Evolutionary conservation across 2,888 invertebrate species (phyloP).

Genomic region (Thecocarcelia acutangulata): DNA sequence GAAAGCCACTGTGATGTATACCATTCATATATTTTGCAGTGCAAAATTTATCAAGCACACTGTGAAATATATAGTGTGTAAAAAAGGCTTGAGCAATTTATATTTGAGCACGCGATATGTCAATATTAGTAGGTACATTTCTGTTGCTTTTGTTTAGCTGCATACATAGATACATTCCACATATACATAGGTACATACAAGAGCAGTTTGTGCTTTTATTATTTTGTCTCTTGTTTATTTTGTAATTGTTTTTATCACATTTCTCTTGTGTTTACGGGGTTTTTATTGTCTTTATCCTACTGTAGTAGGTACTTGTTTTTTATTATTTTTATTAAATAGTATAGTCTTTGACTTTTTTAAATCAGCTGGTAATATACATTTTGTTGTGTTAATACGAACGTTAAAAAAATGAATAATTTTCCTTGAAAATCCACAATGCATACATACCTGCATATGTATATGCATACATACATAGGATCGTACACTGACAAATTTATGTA

Average conservation of each 20-base stretch:
- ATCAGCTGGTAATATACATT: constrained; percentile 52
- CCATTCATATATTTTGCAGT: too few species aligned
- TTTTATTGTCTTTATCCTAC: not conserved
- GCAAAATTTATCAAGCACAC: too few species aligned
- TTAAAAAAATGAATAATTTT: not conserved
- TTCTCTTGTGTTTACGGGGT: not conserved
- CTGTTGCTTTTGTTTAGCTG: too few species aligned
- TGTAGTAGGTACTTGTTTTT: not conserved
- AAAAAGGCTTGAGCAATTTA: too few species aligned
- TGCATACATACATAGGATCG: not conserved
- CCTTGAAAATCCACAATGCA: not conserved
- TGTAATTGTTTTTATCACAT: constrained; percentile 34
- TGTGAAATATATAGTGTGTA: too few species aligned
- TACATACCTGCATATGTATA: constrained; percentile 3
- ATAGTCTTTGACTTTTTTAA: constrained; percentile 60
- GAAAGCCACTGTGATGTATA: too few species aligned
- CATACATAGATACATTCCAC: too few species aligned
- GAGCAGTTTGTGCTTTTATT: not conserved
- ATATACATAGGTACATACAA: too few species aligned
- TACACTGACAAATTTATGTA: too few species aligned
- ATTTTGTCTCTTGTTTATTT: constrained; percentile 16
- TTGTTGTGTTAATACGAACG: not conserved
- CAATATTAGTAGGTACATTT: too few species aligned
- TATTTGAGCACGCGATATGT: too few species aligned
- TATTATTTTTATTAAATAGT: constrained; percentile 26